phyloP scores from a whole-genome alignment of 2,113 vertebrate species.

The Cnemophilus loriae region DNA sequence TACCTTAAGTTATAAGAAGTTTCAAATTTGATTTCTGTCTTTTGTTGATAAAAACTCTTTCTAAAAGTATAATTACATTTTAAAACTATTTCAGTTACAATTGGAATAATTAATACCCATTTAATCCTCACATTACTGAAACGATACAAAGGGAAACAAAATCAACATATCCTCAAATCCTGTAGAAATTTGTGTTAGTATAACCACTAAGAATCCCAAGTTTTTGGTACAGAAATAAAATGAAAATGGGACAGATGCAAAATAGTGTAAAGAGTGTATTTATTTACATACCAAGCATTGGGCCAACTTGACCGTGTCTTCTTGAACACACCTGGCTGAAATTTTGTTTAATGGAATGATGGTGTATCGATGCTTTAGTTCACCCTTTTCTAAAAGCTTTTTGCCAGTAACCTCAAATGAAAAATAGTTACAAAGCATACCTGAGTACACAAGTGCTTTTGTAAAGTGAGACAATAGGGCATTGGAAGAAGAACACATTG shows the following conservation, averaged over 20 bases:
- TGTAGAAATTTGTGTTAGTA: not conserved
- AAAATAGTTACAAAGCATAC: not conserved
- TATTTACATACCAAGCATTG: constrained; percentile 81
- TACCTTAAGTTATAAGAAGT: not conserved
- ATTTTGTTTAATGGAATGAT: constrained; percentile 97
- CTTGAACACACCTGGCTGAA: constrained; percentile 77
- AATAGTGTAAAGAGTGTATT: not conserved
- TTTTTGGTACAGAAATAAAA: not conserved
- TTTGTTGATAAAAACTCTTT: not conserved
- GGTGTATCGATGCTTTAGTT: constrained; percentile 86
- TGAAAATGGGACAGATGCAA: not conserved
- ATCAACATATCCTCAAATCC: not conserved
- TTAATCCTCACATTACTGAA: not conserved
- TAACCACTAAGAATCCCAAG: not conserved
- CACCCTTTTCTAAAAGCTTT: constrained; percentile 88
- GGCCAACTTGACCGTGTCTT: constrained; percentile 72
- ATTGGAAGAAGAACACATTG: not conserved
- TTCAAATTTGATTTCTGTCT: not conserved
- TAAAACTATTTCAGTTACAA: not conserved
- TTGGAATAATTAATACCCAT: not conserved
- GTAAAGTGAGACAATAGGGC: not conserved
- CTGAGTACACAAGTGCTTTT: not conserved
- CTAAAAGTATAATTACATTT: not conserved
- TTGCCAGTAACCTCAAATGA: constrained; percentile 86
- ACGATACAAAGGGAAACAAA: not conserved